Percentiles rank a stretch among this genome's conserved stretches.
These are phyloP conservation scores for Pangasianodon gigas DNA, from an alignment of 2,113 vertebrate species.

Conservation along the genomic window DNA sequence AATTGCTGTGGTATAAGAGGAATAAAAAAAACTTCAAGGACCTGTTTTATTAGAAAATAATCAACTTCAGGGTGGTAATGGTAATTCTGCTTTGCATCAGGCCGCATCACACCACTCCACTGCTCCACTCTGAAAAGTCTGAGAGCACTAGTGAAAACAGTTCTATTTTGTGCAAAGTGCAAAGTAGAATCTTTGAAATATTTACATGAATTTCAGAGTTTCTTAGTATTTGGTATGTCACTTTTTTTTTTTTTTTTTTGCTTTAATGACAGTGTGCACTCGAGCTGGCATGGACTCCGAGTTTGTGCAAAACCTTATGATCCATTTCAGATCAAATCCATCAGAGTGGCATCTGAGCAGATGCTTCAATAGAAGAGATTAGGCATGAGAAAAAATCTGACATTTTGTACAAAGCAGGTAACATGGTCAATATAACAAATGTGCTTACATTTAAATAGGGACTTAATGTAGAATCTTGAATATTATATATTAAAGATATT, in stretches of 20 bases:
- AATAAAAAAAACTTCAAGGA: background rate
- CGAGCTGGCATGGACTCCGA: too few relatives aligned
- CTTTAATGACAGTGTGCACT: too few relatives aligned
- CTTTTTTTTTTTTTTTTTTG: too few relatives aligned
- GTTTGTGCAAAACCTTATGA: background rate
- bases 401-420: background rate
- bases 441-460: background rate
- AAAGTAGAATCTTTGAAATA: background rate
- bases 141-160: background rate
- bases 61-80: background rate
- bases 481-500: too few relatives aligned
- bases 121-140: background rate
- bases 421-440: background rate
- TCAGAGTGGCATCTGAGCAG: background rate
- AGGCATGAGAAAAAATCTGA: background rate
- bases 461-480: background rate
- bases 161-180: too few relatives aligned
- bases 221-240: too few relatives aligned
- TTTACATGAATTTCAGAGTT: too few relatives aligned
- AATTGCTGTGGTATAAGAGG: background rate
- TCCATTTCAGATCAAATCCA: background rate
- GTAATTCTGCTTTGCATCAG: background rate
- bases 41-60: background rate
- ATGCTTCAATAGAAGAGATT: background rate
- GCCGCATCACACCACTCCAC: background rate